These are phyloP conservation scores for Glaucomys volans DNA, from an alignment of 2,113 vertebrate species.

Conservation along the genomic window DNA sequence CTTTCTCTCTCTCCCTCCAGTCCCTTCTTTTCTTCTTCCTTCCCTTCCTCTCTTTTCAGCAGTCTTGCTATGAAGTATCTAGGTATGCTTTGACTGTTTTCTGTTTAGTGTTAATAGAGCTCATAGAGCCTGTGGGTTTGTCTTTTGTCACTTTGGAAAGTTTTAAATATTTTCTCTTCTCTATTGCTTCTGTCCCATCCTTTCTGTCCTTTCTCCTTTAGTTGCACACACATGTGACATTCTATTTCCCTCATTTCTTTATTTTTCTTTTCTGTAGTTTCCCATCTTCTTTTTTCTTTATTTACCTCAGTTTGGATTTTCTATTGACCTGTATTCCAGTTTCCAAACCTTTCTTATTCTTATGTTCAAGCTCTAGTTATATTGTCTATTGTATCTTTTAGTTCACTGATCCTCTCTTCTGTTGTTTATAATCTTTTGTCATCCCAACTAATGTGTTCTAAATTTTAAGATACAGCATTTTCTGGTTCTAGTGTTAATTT, in stretches of 20 bases:
- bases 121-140: background rate
- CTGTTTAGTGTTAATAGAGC: background rate
- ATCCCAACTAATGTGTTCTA: background rate
- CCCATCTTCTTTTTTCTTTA: background rate
- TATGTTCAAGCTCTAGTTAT: background rate
- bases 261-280: background rate
- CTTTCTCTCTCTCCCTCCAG: background rate
- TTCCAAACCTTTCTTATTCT: background rate
- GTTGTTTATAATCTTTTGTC: background rate
- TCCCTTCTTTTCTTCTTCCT: background rate
- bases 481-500: slow-evolving; percentile 7
- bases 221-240: background rate
- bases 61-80: background rate
- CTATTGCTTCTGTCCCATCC: background rate
- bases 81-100: background rate
- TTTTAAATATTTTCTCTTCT: background rate
- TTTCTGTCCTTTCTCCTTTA: background rate
- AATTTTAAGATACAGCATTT: background rate
- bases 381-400: slow-evolving; percentile 33
- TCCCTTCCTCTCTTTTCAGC: background rate
- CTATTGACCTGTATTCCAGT: background rate
- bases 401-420: background rate
- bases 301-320: background rate
- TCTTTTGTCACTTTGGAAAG: background rate
- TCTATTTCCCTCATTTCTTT: background rate